These are phyloP conservation scores for Acleris literana DNA, from an alignment of 2,888 invertebrate genomes.

Conservation along the genomic window DNA sequence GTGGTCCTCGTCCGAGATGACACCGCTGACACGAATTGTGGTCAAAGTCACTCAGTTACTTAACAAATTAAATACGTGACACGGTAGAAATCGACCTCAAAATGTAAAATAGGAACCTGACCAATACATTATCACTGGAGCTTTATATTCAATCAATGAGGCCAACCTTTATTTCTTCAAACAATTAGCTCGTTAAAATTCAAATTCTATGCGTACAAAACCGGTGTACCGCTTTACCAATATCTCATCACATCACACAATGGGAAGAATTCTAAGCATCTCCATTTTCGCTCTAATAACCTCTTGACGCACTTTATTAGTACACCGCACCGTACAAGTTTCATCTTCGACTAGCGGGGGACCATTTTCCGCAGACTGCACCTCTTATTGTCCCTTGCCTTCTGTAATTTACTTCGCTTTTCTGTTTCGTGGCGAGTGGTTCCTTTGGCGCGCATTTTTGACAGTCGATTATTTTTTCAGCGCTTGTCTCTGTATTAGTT, in stretches of 20 bases:
- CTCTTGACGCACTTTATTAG: constrained; percentile 42
- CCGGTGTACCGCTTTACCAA: constrained; percentile 5
- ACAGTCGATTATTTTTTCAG: constrained; percentile 51
- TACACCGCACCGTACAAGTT: constrained; percentile 39
- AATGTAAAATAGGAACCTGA: too few species aligned
- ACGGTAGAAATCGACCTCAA: too few species aligned
- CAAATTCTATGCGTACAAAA: constrained; percentile 5
- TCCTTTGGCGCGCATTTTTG: constrained; percentile 57
- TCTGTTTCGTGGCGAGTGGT: constrained; percentile 67
- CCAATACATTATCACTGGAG: too few species aligned
- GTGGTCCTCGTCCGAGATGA: too few species aligned
- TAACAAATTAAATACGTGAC: too few species aligned
- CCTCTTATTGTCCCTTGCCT: constrained; percentile 67
- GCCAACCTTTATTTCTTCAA: neutral
- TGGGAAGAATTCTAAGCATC: constrained; percentile 41
- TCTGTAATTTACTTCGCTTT: constrained; percentile 69
- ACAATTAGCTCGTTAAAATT: constrained; percentile 1
- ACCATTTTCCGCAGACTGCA: constrained; percentile 77
- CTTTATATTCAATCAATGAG: too few species aligned
- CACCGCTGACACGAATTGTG: too few species aligned
- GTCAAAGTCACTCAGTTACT: too few species aligned
- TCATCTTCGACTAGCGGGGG: constrained; percentile 60
- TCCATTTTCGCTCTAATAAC: constrained; percentile 72
- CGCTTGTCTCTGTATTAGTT: constrained; percentile 37
- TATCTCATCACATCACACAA: constrained; percentile 16